phyloP scores from a whole-genome alignment of 2,797 vertebrate genomes.

The Hypotaenidia okinawae region DNA sequence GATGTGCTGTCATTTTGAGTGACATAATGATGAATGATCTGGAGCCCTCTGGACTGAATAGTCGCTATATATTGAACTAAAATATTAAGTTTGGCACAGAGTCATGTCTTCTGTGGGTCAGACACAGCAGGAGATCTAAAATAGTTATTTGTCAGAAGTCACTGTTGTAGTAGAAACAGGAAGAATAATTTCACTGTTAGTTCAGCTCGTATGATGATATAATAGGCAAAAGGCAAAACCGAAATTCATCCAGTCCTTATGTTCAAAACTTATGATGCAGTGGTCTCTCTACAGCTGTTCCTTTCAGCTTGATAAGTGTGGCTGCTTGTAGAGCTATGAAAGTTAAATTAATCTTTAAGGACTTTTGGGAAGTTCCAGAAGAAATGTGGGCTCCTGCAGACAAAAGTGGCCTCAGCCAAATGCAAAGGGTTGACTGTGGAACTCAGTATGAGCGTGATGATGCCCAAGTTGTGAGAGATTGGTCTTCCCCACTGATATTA shows the following conservation, averaged over 20 bases:
- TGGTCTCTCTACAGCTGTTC: background rate
- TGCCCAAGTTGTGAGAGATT: background rate
- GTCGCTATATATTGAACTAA: background rate
- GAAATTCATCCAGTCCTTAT: background rate
- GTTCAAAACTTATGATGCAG: background rate
- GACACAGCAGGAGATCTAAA: background rate
- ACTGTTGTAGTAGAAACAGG: background rate
- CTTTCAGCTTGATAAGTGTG: background rate
- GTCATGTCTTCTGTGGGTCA: background rate
- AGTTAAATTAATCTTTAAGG: background rate
- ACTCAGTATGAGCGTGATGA: background rate
- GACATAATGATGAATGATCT: background rate
- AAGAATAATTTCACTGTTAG: background rate
- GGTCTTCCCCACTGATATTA: background rate
- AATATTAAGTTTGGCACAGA: background rate
- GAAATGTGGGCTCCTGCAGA: background rate
- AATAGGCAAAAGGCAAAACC: background rate
- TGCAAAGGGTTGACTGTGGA: background rate
- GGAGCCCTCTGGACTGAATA: background rate
- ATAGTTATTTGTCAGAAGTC: background rate
- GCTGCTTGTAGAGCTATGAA: background rate
- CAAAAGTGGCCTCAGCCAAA: background rate
- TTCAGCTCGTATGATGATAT: background rate
- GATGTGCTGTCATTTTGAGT: background rate
- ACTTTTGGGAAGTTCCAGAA: background rate